These are phyloP conservation scores for Pocillopora grandis DNA, from an alignment of 92 coral and sea anemone species.

Conservation along the genomic window DNA sequence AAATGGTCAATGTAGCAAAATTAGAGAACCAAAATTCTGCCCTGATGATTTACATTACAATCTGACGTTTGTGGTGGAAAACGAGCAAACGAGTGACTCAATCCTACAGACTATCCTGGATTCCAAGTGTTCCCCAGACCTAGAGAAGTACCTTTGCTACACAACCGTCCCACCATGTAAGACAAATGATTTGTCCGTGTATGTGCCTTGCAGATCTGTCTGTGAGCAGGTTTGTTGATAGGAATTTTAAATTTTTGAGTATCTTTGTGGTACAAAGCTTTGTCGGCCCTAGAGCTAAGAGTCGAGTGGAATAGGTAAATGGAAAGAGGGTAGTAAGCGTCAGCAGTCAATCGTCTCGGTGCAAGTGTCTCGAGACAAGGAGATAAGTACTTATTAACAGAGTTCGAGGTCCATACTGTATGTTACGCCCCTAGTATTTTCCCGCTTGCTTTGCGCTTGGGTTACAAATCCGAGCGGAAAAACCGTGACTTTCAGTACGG, in stretches of 20 bases:
- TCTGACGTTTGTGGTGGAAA: constrained; percentile 53
- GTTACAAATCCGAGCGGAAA: too few species aligned
- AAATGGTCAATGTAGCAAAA: constrained; percentile 26
- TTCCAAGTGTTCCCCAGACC: constrained; percentile 51
- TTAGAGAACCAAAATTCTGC: constrained; percentile 39
- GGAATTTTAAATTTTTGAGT: not conserved
- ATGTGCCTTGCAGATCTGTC: constrained; percentile 61
- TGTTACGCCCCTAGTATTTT: too few species aligned
- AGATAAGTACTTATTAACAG: too few species aligned
- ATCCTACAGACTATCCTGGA: constrained; percentile 29
- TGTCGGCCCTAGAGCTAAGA: too few species aligned
- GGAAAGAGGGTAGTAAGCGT: too few species aligned
- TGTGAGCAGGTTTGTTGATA: constrained; percentile 48
- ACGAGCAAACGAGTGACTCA: constrained; percentile 15
- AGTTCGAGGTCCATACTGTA: too few species aligned
- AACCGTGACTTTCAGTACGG: too few species aligned
- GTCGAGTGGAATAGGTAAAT: too few species aligned
- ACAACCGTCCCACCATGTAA: constrained; percentile 65
- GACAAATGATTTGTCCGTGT: constrained; percentile 49
- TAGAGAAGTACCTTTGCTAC: constrained; percentile 63
- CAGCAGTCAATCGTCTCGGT: too few species aligned
- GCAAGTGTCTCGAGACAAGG: too few species aligned
- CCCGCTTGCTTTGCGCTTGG: too few species aligned
- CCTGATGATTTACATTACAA: constrained; percentile 54
- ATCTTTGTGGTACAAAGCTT: too few species aligned